Conservation (phyloP, 2,797 vertebrate species). For the Phalloptychus januarius region DNA sequence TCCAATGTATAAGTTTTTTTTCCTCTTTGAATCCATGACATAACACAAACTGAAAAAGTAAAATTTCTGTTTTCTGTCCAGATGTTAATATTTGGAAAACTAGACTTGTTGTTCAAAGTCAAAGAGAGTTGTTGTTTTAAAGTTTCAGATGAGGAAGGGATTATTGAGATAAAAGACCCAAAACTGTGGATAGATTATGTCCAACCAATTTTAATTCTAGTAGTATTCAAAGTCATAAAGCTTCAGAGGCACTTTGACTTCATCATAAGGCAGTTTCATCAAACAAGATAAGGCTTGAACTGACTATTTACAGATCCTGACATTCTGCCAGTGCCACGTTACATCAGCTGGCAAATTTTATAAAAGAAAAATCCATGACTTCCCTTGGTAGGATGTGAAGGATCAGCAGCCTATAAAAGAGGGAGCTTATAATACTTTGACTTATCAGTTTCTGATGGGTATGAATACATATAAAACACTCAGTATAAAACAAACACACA, state of each 20-base stretch:
- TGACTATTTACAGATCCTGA: not conserved
- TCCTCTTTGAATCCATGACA: not conserved
- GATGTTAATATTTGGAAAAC: not conserved
- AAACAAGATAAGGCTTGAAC: not conserved
- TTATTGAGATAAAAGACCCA: not conserved
- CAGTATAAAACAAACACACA: constrained; percentile 1
- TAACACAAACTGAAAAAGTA: not conserved
- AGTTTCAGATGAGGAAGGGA: not conserved
- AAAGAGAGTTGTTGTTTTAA: not conserved
- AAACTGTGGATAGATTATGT: not conserved
- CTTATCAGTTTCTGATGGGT: not conserved
- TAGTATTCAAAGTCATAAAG: not conserved
- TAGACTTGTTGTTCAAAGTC: not conserved
- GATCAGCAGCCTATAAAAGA: not conserved
- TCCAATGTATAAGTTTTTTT: not conserved
- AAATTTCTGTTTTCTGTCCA: not conserved
- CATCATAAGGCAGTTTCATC: not conserved
- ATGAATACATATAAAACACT: not conserved
- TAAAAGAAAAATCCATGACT: not conserved
- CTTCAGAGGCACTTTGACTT: not conserved
- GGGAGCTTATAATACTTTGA: not conserved
- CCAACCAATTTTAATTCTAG: not conserved
- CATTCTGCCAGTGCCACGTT: not conserved
- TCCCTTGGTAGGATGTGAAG: not conserved
- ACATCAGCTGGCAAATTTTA: not conserved